Conservation (phyloP, 2,113 vertebrate species). For the Xenopus borealis region DNA sequence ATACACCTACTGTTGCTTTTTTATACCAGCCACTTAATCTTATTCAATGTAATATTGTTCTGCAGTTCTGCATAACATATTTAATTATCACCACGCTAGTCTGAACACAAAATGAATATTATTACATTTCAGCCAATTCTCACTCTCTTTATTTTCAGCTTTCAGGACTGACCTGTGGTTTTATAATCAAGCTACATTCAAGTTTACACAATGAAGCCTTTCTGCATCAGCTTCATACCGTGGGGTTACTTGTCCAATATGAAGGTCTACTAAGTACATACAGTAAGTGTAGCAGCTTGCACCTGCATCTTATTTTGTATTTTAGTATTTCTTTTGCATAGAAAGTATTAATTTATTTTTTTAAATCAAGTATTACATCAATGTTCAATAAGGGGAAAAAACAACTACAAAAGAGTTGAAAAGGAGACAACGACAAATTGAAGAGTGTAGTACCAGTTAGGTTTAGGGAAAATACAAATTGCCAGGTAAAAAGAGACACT, state of each 20-base stretch:
- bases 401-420: too few species aligned
- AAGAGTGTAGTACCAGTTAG: too few species aligned
- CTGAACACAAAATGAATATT: neutral
- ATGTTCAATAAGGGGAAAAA: too few species aligned
- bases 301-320: neutral
- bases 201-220: constrained; percentile 85
- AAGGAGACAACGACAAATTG: too few species aligned
- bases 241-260: constrained; percentile 88
- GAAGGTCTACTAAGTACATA: constrained; percentile 97
- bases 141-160: constrained; percentile 65
- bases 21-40: neutral
- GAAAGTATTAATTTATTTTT: too few species aligned
- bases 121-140: neutral
- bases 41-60: neutral
- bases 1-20: neutral
- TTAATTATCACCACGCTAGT: neutral
- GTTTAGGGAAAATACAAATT: too few species aligned
- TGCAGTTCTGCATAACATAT: neutral
- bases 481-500: too few species aligned
- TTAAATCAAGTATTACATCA: too few species aligned
- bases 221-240: constrained; percentile 84
- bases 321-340: too few species aligned
- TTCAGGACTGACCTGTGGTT: constrained; percentile 88
- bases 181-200: constrained; percentile 86
- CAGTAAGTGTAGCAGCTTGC: constrained; percentile 74